phyloP scores from a whole-genome alignment of 2,797 vertebrate species.

The Coccyzus lansbergi region DNA sequence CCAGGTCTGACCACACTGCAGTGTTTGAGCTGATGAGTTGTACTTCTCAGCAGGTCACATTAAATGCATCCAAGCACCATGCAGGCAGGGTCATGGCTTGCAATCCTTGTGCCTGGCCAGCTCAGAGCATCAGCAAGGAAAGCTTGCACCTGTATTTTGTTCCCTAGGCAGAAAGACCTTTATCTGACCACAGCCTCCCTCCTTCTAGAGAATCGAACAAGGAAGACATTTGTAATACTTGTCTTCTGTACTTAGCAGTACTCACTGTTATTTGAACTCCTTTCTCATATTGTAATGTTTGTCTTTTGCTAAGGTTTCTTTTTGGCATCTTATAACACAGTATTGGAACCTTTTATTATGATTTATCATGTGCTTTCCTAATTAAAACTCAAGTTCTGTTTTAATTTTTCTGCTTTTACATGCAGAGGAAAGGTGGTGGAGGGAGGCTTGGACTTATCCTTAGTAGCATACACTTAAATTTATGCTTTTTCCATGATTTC shows the following conservation, averaged over 20 bases:
- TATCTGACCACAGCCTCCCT: not conserved
- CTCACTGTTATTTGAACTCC: not conserved
- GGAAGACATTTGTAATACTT: not conserved
- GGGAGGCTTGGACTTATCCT: not conserved
- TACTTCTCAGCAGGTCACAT: not conserved
- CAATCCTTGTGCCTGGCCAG: not conserved
- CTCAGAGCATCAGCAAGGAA: not conserved
- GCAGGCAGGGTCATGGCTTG: not conserved
- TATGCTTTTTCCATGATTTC: not conserved
- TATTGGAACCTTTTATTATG: not conserved
- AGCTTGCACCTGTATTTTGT: not conserved
- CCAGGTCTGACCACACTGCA: not conserved
- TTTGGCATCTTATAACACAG: not conserved
- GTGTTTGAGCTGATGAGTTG: not conserved
- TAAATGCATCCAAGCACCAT: accelerated
- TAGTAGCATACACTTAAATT: not conserved
- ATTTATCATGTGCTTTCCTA: not conserved
- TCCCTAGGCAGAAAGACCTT: not conserved
- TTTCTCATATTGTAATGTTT: not conserved
- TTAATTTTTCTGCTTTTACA: not conserved
- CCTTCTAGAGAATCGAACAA: not conserved
- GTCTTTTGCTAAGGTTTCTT: not conserved
- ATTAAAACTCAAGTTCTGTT: not conserved
- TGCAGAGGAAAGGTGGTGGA: not conserved
- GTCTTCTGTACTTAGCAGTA: not conserved